Evolutionary conservation across 35 echinoderm and acorn worm genomes (phyloP), one percentile per base, ranked within the genome.

Genomic region (Eucidaris tribuloides): DNA sequence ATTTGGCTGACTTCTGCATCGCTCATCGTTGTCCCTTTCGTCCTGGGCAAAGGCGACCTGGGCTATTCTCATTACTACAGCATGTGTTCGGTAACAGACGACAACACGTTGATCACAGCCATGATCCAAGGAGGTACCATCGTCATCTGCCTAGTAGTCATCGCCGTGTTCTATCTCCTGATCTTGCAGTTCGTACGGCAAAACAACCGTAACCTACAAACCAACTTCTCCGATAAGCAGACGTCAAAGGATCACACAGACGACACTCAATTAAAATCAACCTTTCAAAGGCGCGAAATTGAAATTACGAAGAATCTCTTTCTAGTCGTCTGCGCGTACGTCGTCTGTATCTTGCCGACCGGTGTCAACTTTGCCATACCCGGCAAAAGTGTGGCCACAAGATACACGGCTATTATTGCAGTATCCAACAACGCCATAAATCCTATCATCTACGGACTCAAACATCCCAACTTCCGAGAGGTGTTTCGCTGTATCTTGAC

Each of bases 41-140:
- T 83, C 17, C 58, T 74, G 5, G 52, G 68, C 50, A 42, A 42
- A 62, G 57, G 66, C 3, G 46, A 46, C 2, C 66, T 84, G 24
- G 88, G 88, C 4, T 90, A 78, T 29, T 70, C 78, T 0, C 46
- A 84, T 72, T 38, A 41, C 25, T 61, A 66, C 0, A 84, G 88
- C 50, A 77, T 45, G 37, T 64, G 80, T 40, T 57, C 62, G 49
- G 39, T 17, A 15, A 20, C 28, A 13, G 20, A 46, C 3, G n/a
- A 4, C 9, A 17, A 5, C n/a, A n/a, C n/a, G n/a, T n/a, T n/a
- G n/a, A n/a, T n/a, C n/a, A n/a, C n/a, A n/a, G n/a, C n/a, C n/a
- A n/a, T n/a, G n/a, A n/a, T n/a, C n/a, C n/a, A n/a, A n/a, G n/a
- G n/a, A n/a, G n/a, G n/a, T n/a, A n/a, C n/a, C n/a, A n/a, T n/a